Base-by-base conservation (phyloP, 2,113 vertebrate species). In the Thamnophis sirtalis region DNA sequence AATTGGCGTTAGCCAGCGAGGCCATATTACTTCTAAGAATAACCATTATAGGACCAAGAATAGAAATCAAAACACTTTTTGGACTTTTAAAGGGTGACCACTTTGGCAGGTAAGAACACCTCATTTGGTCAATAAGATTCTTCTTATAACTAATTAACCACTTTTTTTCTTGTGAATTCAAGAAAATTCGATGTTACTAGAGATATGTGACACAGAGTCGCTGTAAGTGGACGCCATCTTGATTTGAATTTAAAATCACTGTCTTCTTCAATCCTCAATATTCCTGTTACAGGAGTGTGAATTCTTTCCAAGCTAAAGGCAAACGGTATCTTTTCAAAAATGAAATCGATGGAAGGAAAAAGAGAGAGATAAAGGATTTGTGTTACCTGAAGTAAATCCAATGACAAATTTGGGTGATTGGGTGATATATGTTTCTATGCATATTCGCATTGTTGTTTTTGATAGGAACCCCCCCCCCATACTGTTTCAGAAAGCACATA, bases 401-500 rank as follows among this genome's bases (percentile, higher is more conserved):
- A 13, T 0, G 96, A 80, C 3, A 54, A 84, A 89, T 54, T 86
- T 88, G 95, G 38, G 54, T 43, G 1, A 24, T 93, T 92, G 94
- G 10, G 58, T 48, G 21, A 43, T 22, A 17, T 87, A 43, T 33
- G 17, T 38, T 13, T 28, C 15, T 17, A 58, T 10, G 28, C 56
- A 9, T 84, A 26, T 87, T 87, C 9, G 7, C 7, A 10, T 49
- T 88, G 19, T 28, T 86, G 93, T 95, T 97, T 95, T 86, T 93
- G 94, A 90, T 48, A 91, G 68, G n/a, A n/a, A n/a, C 87, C 93
- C 43, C 55, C 93, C 88, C 93, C 53, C 53, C 91, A 68, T 87
- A 90, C 53, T 86, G 87, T 97, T 97, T 95, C 86, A 89, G 93
- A 93, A 95, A 96, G 95, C 50, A 56, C 91, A 94, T 95, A 95